These are phyloP conservation scores for Pocillopora damicornis DNA, from an alignment of 64 coral and sea anemone species.

Conservation along the genomic window DNA sequence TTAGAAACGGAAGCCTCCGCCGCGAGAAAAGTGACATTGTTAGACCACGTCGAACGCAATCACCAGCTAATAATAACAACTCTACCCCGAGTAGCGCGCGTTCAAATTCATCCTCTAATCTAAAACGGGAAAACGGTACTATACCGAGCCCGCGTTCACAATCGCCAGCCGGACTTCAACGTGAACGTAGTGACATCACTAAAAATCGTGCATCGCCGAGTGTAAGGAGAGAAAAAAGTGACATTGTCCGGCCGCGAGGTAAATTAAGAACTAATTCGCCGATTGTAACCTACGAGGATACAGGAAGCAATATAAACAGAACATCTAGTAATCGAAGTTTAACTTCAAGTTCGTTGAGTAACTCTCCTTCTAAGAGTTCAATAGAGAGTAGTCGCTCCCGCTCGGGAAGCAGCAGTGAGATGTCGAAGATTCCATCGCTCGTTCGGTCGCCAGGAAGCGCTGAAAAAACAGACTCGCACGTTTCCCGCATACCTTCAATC, in stretches of 20 bases:
- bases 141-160: conserved; percentile 10
- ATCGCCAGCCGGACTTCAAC: conserved; percentile 21
- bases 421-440: conserved; percentile 64
- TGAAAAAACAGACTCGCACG: conserved; percentile 12
- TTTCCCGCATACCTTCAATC: conserved; percentile 44
- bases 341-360: conserved; percentile 16
- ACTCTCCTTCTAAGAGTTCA: conserved; percentile 39
- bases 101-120: conserved; percentile 12
- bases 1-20: conserved; percentile 23
- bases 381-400: conserved; percentile 11
- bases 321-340: conserved; percentile 32
- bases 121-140: conserved; percentile 41
- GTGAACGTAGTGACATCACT: conserved; percentile 51
- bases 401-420: conserved; percentile 6
- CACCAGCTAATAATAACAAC: neutral
- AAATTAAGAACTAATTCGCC: conserved; percentile 26
- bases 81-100: neutral
- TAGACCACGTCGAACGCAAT: conserved; percentile 1
- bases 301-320: neutral
- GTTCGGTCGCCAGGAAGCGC: neutral
- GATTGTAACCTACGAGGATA: neutral
- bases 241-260: conserved; percentile 29
- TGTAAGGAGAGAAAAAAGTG: conserved; percentile 63
- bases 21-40: conserved; percentile 63
- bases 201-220: conserved; percentile 16